Base-by-base conservation (phyloP, 2,113 vertebrate species). In the Cariama cristata region DNA sequence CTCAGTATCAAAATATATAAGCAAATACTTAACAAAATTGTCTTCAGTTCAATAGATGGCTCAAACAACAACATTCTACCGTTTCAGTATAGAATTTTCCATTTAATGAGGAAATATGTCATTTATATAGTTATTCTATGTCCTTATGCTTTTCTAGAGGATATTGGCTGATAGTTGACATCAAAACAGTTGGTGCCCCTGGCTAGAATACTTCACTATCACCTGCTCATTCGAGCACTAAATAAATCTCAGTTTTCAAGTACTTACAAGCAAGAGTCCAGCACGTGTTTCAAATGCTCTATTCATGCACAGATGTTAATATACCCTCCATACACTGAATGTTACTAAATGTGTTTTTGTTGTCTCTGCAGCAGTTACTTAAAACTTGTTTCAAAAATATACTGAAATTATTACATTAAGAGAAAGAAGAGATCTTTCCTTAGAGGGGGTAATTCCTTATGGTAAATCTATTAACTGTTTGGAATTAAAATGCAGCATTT, bases 191-290 rank as follows among this genome's bases (percentile, higher is more conserved):
- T 69, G 49, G 77, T 85, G 96, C 95, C 95, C 62, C 94, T 93
- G 97, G 96, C 96, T 94, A 97, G 62, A 97, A 96, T 86, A 85
- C 32, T 94, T 96, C 77, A 79, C 89, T 88, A 86, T 96, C 96
- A 97, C 95, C 94, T 97, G 96, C 77, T 96, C 14, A 2, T 50
- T 94, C 1, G 0, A 96, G 71, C 89, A 90, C 89, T 93, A 95
- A 95, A 97, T 96, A 96, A 97, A 96, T 93, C 86, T 96, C 73
- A 69, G 45, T 95, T 95, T 96, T 97, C 97, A 97, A 97, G 96
- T 96, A 82, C 95, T 94, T 91, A 97, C 93, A 97, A 96, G 97
- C 42, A 96, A 42, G 66, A 94, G 93, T 82, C 81, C 86, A 97
- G 91, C 93, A 96, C 75, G 14, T 97, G 95, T 91, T 96, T 59